Base-by-base conservation (phyloP, 2,888 invertebrate genomes). In the Autographa gamma region DNA sequence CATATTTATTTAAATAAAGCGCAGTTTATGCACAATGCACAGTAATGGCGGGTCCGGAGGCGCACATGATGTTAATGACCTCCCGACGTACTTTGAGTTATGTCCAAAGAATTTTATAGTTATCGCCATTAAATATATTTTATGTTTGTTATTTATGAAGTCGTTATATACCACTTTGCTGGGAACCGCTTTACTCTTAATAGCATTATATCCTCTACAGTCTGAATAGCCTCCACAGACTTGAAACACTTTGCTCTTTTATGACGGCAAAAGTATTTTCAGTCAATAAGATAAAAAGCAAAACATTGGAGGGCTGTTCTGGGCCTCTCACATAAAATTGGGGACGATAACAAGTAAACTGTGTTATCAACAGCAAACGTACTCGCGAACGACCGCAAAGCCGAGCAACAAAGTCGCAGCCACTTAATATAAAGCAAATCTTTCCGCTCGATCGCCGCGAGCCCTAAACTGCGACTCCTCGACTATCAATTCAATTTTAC, bases 401-500 rank as follows among this genome's bases (percentile, higher is more conserved):
- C 60, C 63, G 6, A 14, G 18, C 67, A 43, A 77, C 78, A 80
- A 81, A 77, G 77, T 81, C 60, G n/a, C 69, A 60, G 31, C 18
- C 54, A 74, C 60, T 69, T 60, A 65, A 73, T 70, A 79, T 81
- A 74, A 78, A 78, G 70, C 74, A 79, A 79, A 71, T 69, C 63
- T 70, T 68, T 32, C 73, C 67, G 43, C 74, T 79, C 71, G 69
- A 71, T 74, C 74, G 76, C 70, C 74, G 68, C 81, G 69, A 69
- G 65, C 68, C 79, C 80, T 69, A 76, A 79, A 80, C 83, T 77
- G 71, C 72, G 72, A 71, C 69, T 67, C 74, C 73, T 76, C 79
- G 73, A 81, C 77, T 68, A 85, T 80, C 84, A 83, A 83, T 86
- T 85, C 82, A 82, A 86, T 79, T 88, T 89, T 85, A 88, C 88